These are phyloP conservation scores for Macaria notata DNA, from an alignment of 2,888 invertebrate genomes.

Conservation along the genomic window DNA sequence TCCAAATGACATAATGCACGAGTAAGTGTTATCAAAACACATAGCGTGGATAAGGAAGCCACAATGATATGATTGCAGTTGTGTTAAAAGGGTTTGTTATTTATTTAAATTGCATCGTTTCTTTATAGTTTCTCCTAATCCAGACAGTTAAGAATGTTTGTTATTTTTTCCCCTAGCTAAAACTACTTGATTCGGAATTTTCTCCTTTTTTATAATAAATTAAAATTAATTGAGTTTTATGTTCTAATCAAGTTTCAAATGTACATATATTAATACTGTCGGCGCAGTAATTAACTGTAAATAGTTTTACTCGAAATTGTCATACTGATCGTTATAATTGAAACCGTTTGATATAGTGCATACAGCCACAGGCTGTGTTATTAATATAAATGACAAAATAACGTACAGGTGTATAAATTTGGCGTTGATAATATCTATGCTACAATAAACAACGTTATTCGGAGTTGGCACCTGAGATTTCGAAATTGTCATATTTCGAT, in stretches of 20 bases:
- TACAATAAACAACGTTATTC: slow-evolving; percentile 41
- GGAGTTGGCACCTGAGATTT: slow-evolving; percentile 45
- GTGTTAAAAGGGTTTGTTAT: not conserved
- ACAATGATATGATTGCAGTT: slow-evolving; percentile 5
- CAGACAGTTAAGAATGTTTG: too few relatives aligned
- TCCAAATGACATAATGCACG: slow-evolving; percentile 16
- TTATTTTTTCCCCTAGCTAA: too few relatives aligned
- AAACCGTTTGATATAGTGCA: slow-evolving; percentile 13
- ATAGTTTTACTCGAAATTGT: slow-evolving; percentile 1
- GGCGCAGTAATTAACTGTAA: not conserved
- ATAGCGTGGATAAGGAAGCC: slow-evolving; percentile 12
- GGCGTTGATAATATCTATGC: slow-evolving; percentile 15
- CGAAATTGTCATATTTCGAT: slow-evolving; percentile 35
- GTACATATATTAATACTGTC: not conserved
- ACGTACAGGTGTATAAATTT: slow-evolving; percentile 7
- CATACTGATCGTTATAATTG: slow-evolving; percentile 13
- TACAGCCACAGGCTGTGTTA: slow-evolving; percentile 8
- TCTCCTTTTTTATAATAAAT: too few relatives aligned
- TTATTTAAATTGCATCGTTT: too few relatives aligned
- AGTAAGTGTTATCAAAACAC: slow-evolving; percentile 4
- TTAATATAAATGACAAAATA: slow-evolving; percentile 15
- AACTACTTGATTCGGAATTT: too few relatives aligned
- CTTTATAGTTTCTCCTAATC: too few relatives aligned
- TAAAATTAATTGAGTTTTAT: too few relatives aligned
- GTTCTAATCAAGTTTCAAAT: too few relatives aligned